Percentiles rank a stretch among this genome's conserved stretches.
These are phyloP conservation scores for Hapalemur alaotrensis DNA, from an alignment of 2,797 vertebrate species.

Conservation along the genomic window DNA sequence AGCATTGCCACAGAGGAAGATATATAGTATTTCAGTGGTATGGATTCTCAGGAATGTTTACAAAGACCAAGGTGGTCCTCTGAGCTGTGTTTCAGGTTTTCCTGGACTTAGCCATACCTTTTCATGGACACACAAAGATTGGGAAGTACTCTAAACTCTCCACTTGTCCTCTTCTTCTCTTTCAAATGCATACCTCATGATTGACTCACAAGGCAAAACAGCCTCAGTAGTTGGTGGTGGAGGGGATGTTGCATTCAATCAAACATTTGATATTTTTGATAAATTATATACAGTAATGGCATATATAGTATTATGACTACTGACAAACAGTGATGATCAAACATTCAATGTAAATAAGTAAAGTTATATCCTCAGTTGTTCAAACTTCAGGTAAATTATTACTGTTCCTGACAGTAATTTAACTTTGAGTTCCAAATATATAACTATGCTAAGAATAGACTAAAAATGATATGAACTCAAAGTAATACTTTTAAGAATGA, in stretches of 20 bases:
- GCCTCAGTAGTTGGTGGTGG: neutral
- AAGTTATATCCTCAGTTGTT: slow-evolving; percentile 5
- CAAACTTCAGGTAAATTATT: neutral
- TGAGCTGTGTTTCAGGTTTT: neutral
- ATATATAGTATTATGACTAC: neutral
- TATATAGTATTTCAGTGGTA: neutral
- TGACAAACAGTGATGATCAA: neutral
- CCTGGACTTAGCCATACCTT: neutral
- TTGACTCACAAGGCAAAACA: neutral
- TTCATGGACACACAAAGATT: neutral
- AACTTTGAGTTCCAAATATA: slow-evolving; percentile 13
- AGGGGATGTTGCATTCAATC: neutral
- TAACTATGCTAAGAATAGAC: neutral
- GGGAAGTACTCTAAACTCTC: neutral
- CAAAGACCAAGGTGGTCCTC: neutral
- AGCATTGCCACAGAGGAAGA: neutral
- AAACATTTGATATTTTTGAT: neutral
- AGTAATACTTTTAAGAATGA: neutral
- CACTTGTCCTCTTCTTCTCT: neutral
- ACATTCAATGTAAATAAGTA: neutral
- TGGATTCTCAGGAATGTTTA: neutral
- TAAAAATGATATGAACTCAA: slow-evolving; percentile 1
- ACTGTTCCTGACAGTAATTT: neutral
- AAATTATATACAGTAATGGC: neutral
- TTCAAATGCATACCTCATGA: neutral